These are phyloP conservation scores for Synanthedon formicaeformis DNA, from an alignment of 2,888 invertebrate species.

Conservation along the genomic window DNA sequence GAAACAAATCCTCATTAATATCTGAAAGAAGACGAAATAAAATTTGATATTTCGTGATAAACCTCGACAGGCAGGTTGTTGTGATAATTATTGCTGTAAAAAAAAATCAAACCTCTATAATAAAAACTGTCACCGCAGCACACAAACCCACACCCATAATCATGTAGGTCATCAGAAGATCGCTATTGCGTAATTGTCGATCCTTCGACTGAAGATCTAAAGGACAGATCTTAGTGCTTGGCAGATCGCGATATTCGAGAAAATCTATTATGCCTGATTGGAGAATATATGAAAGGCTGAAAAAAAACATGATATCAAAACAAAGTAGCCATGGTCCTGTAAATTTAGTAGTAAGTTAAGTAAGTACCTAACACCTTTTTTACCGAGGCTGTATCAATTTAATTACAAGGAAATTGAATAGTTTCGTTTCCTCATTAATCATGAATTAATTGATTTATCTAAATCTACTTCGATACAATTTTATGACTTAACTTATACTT, in stretches of 20 bases:
- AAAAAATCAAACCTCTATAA: slow-evolving; percentile 66
- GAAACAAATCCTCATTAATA: slow-evolving; percentile 34
- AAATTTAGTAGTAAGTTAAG: too few species aligned
- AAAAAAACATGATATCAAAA: slow-evolving; percentile 13
- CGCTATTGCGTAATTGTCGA: slow-evolving; percentile 79
- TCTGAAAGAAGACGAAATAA: slow-evolving; percentile 19
- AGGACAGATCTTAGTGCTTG: slow-evolving; percentile 84
- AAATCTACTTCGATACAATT: too few species aligned
- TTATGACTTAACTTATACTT: too few species aligned
- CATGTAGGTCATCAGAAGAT: slow-evolving; percentile 83
- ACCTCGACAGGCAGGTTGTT: too few species aligned
- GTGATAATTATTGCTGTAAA: too few species aligned
- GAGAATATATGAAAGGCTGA: slow-evolving; percentile 75
- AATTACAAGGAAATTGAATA: too few species aligned
- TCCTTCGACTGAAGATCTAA: slow-evolving; percentile 84
- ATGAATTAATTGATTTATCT: too few species aligned
- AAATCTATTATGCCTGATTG: slow-evolving; percentile 83
- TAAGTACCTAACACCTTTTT: not conserved
- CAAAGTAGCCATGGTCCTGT: not conserved
- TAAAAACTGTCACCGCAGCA: slow-evolving; percentile 74
- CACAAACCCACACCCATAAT: slow-evolving; percentile 79
- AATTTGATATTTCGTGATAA: too few species aligned
- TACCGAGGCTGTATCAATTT: too few species aligned
- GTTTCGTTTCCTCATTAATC: too few species aligned
- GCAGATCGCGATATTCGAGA: slow-evolving; percentile 73